Conservation (phyloP, 2,113 vertebrate genomes). For the Cranoglanis bouderius region DNA sequence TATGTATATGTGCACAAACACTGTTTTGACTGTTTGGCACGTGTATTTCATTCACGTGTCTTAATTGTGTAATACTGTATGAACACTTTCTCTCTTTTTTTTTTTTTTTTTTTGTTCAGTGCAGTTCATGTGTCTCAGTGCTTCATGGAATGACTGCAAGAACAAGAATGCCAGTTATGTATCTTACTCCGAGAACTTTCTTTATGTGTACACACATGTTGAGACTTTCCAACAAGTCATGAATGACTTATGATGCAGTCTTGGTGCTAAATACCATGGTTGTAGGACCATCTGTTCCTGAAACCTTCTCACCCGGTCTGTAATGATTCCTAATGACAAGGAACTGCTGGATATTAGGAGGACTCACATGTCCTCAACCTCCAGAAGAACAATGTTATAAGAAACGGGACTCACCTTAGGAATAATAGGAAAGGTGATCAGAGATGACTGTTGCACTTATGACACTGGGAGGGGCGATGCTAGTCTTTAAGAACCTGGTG, state of each 20-base stretch:
- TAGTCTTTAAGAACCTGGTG: background rate
- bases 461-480: background rate
- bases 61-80: slow-evolving; percentile 37
- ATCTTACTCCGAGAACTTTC: background rate
- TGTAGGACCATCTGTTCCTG: background rate
- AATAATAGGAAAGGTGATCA: background rate
- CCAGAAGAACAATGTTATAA: background rate
- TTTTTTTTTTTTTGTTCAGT: background rate
- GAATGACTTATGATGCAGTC: too few species aligned
- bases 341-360: background rate
- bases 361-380: background rate
- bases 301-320: background rate
- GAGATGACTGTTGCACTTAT: background rate
- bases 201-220: background rate
- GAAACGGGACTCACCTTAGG: background rate
- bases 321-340: background rate
- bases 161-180: background rate
- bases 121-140: slow-evolving; percentile 42
- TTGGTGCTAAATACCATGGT: background rate
- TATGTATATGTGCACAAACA: background rate
- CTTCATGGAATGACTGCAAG: slow-evolving; percentile 28
- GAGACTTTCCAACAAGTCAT: background rate
- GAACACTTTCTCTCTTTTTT: slow-evolving; percentile 10
- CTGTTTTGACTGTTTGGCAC: background rate
- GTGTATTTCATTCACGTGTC: background rate